These are phyloP conservation scores for Tragelaphus scriptus DNA, from an alignment of 2,113 vertebrate species.

Conservation along the genomic window DNA sequence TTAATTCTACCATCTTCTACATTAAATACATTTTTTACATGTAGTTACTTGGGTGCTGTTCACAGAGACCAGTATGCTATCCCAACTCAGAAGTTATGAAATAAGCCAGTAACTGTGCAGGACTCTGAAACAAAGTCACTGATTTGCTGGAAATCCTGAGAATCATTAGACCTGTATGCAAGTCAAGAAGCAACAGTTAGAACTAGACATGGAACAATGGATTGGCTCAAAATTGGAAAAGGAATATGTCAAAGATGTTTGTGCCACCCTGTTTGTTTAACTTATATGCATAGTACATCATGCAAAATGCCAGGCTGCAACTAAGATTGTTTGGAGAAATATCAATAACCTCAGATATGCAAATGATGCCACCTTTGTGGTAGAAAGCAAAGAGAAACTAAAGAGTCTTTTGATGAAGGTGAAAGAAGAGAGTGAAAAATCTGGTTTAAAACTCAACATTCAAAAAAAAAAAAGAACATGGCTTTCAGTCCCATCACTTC, in stretches of 20 bases:
- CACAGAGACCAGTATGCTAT: background rate
- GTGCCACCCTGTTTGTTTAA: background rate
- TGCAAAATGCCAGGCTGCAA: background rate
- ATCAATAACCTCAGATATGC: background rate
- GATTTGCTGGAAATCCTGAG: background rate
- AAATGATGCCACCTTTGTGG: background rate
- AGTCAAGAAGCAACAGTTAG: background rate
- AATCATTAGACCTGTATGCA: background rate
- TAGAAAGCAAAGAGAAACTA: background rate
- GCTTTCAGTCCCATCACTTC: accelerated
- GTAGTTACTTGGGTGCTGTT: background rate
- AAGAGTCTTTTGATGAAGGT: background rate
- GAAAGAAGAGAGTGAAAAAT: background rate
- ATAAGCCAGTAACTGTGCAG: background rate
- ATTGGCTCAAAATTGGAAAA: background rate
- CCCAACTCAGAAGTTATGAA: background rate
- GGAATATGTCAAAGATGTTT: background rate
- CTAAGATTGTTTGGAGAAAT: background rate
- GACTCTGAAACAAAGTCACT: background rate
- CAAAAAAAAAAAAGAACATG: background rate
- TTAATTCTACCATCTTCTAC: background rate
- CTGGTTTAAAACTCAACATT: background rate
- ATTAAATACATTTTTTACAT: background rate
- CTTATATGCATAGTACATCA: background rate
- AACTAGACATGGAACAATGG: background rate